Evolutionary conservation across 92 coral and sea anemone species (phyloP).

Genomic region (Heliopora coerulea): DNA sequence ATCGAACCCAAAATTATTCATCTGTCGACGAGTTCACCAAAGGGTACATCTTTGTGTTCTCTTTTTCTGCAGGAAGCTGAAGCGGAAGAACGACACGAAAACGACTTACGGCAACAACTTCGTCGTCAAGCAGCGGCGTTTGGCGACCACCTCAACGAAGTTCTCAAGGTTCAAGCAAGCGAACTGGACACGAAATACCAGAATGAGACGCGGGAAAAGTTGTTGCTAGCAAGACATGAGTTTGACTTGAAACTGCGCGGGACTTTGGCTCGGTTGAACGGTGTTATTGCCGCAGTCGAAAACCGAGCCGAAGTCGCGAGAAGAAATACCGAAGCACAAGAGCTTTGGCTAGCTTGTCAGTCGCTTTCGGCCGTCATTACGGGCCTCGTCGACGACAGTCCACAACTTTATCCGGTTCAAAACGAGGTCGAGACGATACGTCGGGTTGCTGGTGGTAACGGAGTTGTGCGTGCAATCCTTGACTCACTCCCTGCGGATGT

Average conservation of each 20-base stretch:
- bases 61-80: slow-evolving; percentile 68
- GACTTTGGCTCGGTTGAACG: slow-evolving; percentile 74
- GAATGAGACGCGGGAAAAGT: slow-evolving; percentile 12
- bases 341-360: slow-evolving; percentile 89
- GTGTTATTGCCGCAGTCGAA: slow-evolving; percentile 71
- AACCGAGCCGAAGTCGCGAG: slow-evolving; percentile 81
- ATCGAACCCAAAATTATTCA: no score
- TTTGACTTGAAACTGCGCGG: slow-evolving; percentile 69
- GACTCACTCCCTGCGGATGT: slow-evolving; percentile 80
- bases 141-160: slow-evolving; percentile 91
- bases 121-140: slow-evolving; percentile 99
- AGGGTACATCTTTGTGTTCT: no score
- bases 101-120: slow-evolving; percentile 80
- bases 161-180: slow-evolving; percentile 76
- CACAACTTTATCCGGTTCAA: slow-evolving; percentile 57
- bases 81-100: slow-evolving; percentile 66
- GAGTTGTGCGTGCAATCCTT: slow-evolving; percentile 63
- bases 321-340: slow-evolving; percentile 74
- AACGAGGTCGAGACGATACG: slow-evolving; percentile 67
- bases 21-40: no score
- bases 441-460: slow-evolving; percentile 64
- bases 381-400: slow-evolving; percentile 47
- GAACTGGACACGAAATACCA: slow-evolving; percentile 66
- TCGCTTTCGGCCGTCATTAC: slow-evolving; percentile 79
- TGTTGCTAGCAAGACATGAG: slow-evolving; percentile 41